Base-by-base conservation (phyloP, 2,797 vertebrate genomes). In the Neosilurus hyrtlii region DNA sequence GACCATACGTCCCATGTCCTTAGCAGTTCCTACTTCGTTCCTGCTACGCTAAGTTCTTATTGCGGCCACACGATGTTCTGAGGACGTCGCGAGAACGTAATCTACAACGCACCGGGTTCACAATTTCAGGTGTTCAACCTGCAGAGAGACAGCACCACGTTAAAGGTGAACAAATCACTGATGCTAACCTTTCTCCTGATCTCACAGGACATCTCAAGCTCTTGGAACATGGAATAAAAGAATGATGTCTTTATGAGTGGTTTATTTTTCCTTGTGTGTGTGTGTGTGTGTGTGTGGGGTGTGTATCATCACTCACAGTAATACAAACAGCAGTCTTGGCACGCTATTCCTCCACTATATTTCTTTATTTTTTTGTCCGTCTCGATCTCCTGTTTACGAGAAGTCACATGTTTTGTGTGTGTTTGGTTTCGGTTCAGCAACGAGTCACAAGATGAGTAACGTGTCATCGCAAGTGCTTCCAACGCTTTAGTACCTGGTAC, bases 371-470 rank as follows among this genome's bases (percentile, higher is more conserved):
- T 54, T 74, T 56, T 30, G 54, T 22, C 70, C 22, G 26, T 24
- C 2, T 11, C n/a, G 10, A 9, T 35, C 72, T 56, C 26, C 20
- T 43, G 57, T 62, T 77, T 62, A 77, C 35, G 8, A 35, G 57
- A 77, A 77, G 57, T 77, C 74, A 77, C 57, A 16, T 61, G 73
- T 24, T 12, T 18, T 56, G 71, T 20, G 15, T 15, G 9, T 20
- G 72, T 35, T 62, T 49, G 22, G 57, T 77, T 77, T 77, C 74
- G 14, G 35, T 77, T 61, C 57, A 77, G 35, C 22, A 9, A 6
- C 8, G 20, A 77, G 57, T 61, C 57, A 77, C 57, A 2, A 49
- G 73, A n/a, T 26, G 14, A 37, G 14, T 24, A 9, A 1, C 6
- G 52, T 22, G 24, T 57, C 24, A 74, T 30, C 30, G 1, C 0